phyloP scores from a whole-genome alignment of 2,797 vertebrate genomes.

The Pipistrellus pygmaeus region DNA sequence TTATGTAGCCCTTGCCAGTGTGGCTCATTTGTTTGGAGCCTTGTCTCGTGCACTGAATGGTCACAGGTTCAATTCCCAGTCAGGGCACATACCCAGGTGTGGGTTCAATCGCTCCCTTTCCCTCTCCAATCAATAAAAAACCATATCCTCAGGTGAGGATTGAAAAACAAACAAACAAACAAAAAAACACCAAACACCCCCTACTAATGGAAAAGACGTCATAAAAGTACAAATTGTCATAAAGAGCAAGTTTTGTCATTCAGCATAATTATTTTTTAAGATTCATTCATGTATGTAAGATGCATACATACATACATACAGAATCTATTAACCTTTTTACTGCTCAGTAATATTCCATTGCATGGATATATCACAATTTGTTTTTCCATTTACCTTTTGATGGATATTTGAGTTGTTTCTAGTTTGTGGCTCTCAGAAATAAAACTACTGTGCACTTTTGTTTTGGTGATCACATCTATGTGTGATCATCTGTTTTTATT shows the following conservation, averaged over 20 bases:
- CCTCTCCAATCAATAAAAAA: neutral
- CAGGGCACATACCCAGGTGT: neutral
- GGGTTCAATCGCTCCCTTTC: neutral
- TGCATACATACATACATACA: neutral
- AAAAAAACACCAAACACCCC: neutral
- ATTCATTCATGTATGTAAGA: neutral
- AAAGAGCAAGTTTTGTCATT: neutral
- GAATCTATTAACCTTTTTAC: neutral
- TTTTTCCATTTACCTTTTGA: neutral
- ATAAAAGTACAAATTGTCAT: neutral
- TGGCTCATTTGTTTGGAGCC: neutral
- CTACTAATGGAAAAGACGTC: neutral
- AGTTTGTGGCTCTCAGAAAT: neutral
- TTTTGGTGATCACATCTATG: neutral
- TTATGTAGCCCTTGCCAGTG: neutral
- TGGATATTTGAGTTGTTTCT: neutral
- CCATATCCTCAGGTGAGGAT: neutral
- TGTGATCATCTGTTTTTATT: neutral
- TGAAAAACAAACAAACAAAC: neutral
- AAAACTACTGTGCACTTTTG: neutral
- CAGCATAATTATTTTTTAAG: too few species aligned
- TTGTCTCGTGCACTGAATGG: neutral
- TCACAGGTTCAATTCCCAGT: neutral
- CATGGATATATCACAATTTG: neutral
- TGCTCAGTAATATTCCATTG: neutral